These are phyloP conservation scores for Gymnoscelis rufifasciata DNA, from an alignment of 2,888 invertebrate species.

Conservation along the genomic window DNA sequence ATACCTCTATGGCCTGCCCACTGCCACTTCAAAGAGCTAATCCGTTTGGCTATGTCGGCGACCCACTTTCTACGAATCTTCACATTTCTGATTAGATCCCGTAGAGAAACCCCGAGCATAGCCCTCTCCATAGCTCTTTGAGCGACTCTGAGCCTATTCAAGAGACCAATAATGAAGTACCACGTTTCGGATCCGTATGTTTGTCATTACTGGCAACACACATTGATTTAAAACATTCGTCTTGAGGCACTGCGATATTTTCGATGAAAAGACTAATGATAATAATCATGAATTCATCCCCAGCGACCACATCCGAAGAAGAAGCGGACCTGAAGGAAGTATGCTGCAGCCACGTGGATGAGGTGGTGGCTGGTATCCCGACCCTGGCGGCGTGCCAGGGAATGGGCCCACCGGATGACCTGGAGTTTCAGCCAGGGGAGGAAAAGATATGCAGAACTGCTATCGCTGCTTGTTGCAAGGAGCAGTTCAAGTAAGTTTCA, in stretches of 20 bases:
- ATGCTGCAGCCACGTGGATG: slow-evolving; percentile 53
- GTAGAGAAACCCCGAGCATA: no score
- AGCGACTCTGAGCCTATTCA: no score
- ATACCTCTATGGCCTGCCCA: no score
- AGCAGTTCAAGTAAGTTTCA: slow-evolving; percentile 53
- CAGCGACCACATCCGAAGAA: slow-evolving; percentile 52
- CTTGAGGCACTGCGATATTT: neutral
- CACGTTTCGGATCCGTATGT: neutral
- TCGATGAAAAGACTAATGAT: neutral
- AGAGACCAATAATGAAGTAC: neutral
- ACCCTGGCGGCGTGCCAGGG: slow-evolving; percentile 37
- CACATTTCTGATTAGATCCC: no score
- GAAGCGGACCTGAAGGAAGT: slow-evolving; percentile 42
- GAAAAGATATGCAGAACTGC: slow-evolving; percentile 39
- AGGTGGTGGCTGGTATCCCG: slow-evolving; percentile 32
- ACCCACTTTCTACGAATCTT: no score
- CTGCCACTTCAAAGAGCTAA: no score
- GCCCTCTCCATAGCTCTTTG: no score
- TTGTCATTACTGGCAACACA: no score
- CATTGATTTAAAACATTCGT: no score
- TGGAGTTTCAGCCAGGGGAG: slow-evolving; percentile 42
- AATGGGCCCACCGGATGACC: slow-evolving; percentile 38
- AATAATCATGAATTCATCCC: neutral
- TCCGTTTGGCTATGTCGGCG: no score
- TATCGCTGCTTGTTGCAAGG: slow-evolving; percentile 45